Evolutionary conservation across 1,140 invertebrate species (phyloP).

Genomic region (Oscheius sp.): DNA sequence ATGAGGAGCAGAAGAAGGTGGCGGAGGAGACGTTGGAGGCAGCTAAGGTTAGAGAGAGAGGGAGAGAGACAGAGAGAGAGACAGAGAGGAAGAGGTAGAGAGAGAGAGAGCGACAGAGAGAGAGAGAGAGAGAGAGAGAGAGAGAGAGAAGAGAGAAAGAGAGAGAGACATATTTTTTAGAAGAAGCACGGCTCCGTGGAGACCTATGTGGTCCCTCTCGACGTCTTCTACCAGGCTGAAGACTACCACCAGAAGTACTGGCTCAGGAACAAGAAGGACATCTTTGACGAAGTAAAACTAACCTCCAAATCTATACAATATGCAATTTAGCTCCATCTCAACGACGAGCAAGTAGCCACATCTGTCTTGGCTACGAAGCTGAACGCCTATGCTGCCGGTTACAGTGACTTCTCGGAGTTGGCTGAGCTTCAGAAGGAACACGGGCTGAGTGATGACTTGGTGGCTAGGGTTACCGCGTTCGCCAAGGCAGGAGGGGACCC

Average conservation of each 20-base stretch:
- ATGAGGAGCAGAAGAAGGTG: constrained; percentile 76
- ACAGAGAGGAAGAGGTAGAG: too few relatives aligned
- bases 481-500: constrained; percentile 55
- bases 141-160: background rate
- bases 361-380: constrained; percentile 50
- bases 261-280: constrained; percentile 49
- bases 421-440: constrained; percentile 47
- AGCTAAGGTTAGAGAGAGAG: too few relatives aligned
- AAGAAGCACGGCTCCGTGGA: constrained; percentile 42
- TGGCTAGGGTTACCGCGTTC: constrained; percentile 46
- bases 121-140: background rate
- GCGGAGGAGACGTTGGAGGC: constrained; percentile 74
- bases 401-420: constrained; percentile 49
- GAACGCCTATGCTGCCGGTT: constrained; percentile 45
- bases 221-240: constrained; percentile 58
- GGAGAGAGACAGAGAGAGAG: too few relatives aligned
- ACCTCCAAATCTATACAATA: background rate
- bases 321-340: constrained; percentile 46
- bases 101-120: too few relatives aligned
- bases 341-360: constrained; percentile 50
- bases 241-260: constrained; percentile 60
- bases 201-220: constrained; percentile 52
- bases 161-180: too few relatives aligned
- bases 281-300: constrained; percentile 45
- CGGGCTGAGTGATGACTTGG: constrained; percentile 41